Evolutionary conservation across 2,797 vertebrate genomes (phyloP).

Genomic region (Hippopotamyrus pictus): DNA sequence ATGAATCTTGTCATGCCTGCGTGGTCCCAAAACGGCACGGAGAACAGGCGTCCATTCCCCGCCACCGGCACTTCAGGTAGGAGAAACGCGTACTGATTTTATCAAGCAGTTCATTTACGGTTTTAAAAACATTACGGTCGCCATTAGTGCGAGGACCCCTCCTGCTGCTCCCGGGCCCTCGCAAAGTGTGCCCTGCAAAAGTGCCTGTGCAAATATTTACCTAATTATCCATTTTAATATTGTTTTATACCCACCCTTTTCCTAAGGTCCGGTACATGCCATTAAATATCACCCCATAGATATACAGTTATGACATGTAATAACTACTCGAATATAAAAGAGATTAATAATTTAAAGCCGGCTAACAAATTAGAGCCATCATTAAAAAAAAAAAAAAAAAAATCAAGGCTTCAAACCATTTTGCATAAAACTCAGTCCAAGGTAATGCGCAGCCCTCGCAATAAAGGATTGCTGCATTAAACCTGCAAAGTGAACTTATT

Average conservation of each 20-base stretch:
- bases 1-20: not conserved
- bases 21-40: not conserved
- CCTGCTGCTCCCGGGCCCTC: slow-evolving; percentile 65
- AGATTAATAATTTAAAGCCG: slow-evolving; percentile 99
- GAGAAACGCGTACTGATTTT: not conserved
- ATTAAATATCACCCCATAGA: slow-evolving; percentile 99
- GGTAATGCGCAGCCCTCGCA: slow-evolving; percentile 87
- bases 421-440: slow-evolving; percentile 97
- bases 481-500: slow-evolving; percentile 99
- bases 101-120: not conserved
- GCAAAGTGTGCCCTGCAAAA: slow-evolving; percentile 75
- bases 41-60: not conserved
- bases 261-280: slow-evolving; percentile 95
- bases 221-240: slow-evolving; percentile 99
- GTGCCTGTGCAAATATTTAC: slow-evolving; percentile 97
- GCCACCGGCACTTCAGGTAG: not conserved
- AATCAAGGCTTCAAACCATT: slow-evolving; percentile 88
- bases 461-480: slow-evolving; percentile 99
- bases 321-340: slow-evolving; percentile 99
- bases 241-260: slow-evolving; percentile 81
- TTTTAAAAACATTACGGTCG: slow-evolving; percentile 30
- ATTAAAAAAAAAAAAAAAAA: slow-evolving; percentile 74
- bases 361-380: slow-evolving; percentile 99
- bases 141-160: slow-evolving; percentile 46
- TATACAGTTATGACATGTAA: slow-evolving; percentile 99